phyloP scores from a whole-genome alignment of 2,113 vertebrate species.

The Polypterus senegalus region DNA sequence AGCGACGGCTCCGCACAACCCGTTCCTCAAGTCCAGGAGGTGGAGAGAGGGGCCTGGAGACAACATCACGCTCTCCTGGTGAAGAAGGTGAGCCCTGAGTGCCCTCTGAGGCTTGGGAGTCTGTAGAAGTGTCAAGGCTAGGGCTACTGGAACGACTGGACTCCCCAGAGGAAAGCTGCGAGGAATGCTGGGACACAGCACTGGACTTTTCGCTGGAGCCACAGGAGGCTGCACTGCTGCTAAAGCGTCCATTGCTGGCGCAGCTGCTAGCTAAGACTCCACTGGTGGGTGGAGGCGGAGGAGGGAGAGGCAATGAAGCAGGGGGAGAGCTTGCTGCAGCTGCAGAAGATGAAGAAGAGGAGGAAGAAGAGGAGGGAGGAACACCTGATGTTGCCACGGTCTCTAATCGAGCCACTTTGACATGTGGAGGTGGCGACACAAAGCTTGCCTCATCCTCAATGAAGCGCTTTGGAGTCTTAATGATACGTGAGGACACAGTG shows the following conservation, averaged over 20 bases:
- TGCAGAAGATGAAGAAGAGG: conserved; percentile 15
- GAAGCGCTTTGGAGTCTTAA: conserved; percentile 93
- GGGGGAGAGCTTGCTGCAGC: neutral
- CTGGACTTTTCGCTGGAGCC: conserved; percentile 80
- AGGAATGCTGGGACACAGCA: conserved; percentile 84
- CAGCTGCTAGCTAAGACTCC: conserved; percentile 36
- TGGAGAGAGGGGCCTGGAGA: conserved; percentile 54
- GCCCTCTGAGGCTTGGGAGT: conserved; percentile 90
- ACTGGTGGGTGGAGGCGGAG: conserved; percentile 29
- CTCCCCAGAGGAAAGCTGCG: conserved; percentile 91
- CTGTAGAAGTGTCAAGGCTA: conserved; percentile 86
- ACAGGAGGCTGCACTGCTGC: conserved; percentile 74
- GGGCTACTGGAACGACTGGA: conserved; percentile 92
- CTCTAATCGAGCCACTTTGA: conserved; percentile 80
- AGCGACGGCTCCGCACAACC: conserved; percentile 61
- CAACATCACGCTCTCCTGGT: conserved; percentile 40
- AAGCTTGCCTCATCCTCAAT: conserved; percentile 88
- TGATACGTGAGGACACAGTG: conserved; percentile 87
- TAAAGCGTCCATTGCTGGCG: conserved; percentile 68
- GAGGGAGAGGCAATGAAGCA: conserved; percentile 33
- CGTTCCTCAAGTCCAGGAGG: conserved; percentile 54
- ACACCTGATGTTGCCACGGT: conserved; percentile 38
- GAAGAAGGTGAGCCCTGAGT: conserved; percentile 60
- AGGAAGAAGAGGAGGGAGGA: conserved; percentile 22
- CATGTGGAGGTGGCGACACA: conserved; percentile 58